Evolutionary conservation across 2,888 invertebrate genomes (phyloP).

Genomic region (Hedychridium roseum): DNA sequence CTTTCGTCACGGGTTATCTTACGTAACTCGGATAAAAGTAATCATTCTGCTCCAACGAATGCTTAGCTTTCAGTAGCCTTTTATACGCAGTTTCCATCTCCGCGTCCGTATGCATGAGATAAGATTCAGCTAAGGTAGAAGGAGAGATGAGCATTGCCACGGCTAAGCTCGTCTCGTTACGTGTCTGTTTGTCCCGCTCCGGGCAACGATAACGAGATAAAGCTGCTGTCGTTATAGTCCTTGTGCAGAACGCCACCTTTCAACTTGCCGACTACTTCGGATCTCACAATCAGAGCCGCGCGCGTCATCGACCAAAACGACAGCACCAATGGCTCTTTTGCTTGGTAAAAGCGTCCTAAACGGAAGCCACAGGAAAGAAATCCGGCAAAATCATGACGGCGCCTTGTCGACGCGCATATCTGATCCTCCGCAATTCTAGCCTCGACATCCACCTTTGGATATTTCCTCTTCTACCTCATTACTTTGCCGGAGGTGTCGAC

Average conservation of each 20-base stretch:
- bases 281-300: neutral
- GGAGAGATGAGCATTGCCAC: conserved; percentile 17
- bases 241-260: conserved; percentile 15
- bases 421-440: too few relatives aligned
- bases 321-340: neutral
- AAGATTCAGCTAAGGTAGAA: conserved; percentile 14
- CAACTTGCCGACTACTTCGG: conserved; percentile 7
- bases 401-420: too few relatives aligned
- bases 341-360: neutral
- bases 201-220: conserved; percentile 43
- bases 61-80: conserved; percentile 8
- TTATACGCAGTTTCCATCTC: conserved; percentile 7
- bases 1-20: neutral
- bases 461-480: too few relatives aligned
- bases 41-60: conserved; percentile 8
- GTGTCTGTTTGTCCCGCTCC: conserved; percentile 36
- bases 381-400: too few relatives aligned
- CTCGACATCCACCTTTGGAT: too few relatives aligned
- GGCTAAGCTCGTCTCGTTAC: conserved; percentile 42
- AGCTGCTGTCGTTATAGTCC: conserved; percentile 13
- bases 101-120: conserved; percentile 4
- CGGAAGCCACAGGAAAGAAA: conserved; percentile 4
- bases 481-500: too few relatives aligned
- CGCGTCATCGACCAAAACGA: neutral
- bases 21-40: conserved; percentile 21